Base-by-base conservation (phyloP, 2,888 invertebrate species). In the Leptothorax acervorum region DNA sequence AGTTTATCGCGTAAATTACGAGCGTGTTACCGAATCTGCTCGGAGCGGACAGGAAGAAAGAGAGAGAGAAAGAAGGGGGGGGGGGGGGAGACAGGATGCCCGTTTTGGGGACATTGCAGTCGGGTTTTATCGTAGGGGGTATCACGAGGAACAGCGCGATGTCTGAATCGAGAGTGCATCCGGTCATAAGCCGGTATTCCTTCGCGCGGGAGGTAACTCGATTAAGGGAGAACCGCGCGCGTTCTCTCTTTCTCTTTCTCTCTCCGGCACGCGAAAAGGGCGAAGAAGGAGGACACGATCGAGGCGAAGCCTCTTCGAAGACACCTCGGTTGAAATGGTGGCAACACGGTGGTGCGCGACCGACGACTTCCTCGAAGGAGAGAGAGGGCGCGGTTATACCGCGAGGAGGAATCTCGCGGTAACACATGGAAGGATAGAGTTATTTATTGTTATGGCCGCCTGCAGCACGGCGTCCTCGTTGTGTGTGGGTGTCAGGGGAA, bases 391-490 rank as follows among this genome's bases (percentile, higher is more conserved):
- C 91, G 91, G 92, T 92, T 91, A 86, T 82, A 91, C 90, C 92
- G 92, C 90, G 91, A 91, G 87, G 89, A 90, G 91, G 93, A 92
- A 93, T 93, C 91, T 90, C 91, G 92, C 91, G 91, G 92, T 92
- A 93, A 93, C 93, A 93, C 94, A 93, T 93, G 93, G 92, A 93
- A 93, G 93, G 93, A 93, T 93, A 92, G 92, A 93, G 93, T 94
- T 94, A 94, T 94, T 94, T 94, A 94, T 94, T 93, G 94, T 94
- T 94, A 94, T 94, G 92, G 94, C 92, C 92, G 91, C 87, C 90
- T 91, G 92, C 90, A 81, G 79, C 48, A 81, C 79, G 42, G 68
- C 70, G 78, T 75, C 86, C 86, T 92, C 91, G 91, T 90, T 91
- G 92, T 92, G 93, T 93, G 93, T 93, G 93, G 93, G 93, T 93